phyloP scores from a whole-genome alignment of 2,888 invertebrate species.

The Mylabris sibirica region DNA sequence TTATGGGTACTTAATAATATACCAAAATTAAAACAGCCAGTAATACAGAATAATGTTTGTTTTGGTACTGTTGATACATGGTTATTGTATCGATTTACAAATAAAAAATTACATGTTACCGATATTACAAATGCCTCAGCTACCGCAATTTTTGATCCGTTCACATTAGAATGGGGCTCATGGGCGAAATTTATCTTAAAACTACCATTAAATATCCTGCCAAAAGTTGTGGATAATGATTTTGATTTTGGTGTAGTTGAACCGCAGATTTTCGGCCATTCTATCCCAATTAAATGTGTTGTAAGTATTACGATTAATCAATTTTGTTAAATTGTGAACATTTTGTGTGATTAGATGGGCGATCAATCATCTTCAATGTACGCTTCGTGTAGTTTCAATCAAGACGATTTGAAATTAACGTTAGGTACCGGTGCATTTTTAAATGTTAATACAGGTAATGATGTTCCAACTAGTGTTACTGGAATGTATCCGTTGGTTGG shows the following conservation, averaged over 20 bases:
- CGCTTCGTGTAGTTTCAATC: conserved; percentile 82
- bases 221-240: conserved; percentile 80
- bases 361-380: conserved; percentile 91
- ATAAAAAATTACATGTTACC: conserved; percentile 73
- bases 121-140: conserved; percentile 92
- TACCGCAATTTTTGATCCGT: conserved; percentile 94
- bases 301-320: conserved; percentile 64
- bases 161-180: conserved; percentile 83
- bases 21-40: conserved; percentile 71
- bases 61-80: conserved; percentile 94
- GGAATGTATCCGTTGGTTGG: conserved; percentile 93
- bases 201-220: conserved; percentile 79
- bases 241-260: conserved; percentile 75
- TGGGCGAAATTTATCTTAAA: conserved; percentile 73
- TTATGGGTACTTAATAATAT: conserved; percentile 81
- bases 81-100: conserved; percentile 84
- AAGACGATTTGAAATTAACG: conserved; percentile 85
- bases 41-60: conserved; percentile 70
- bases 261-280: conserved; percentile 73
- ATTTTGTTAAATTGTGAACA: too few species aligned
- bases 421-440: conserved; percentile 93
- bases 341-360: conserved; percentile 74
- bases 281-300: conserved; percentile 80
- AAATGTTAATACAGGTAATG: conserved; percentile 79
- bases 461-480: conserved; percentile 80